Evolutionary conservation across 2,113 vertebrate species (phyloP).

Genomic region (Alouatta palliata): DNA sequence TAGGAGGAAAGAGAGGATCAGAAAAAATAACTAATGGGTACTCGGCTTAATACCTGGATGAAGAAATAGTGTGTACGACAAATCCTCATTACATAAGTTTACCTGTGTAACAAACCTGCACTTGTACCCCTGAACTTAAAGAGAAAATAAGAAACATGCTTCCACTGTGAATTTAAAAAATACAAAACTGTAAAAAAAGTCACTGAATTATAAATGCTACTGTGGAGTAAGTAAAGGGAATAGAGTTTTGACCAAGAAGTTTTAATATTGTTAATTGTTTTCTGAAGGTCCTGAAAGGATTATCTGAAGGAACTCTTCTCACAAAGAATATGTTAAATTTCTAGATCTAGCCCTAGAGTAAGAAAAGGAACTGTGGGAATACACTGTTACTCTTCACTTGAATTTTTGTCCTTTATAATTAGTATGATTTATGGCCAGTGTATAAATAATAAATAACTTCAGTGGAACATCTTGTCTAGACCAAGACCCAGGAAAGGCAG

Average conservation of each 20-base stretch:
- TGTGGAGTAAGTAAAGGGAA: background rate
- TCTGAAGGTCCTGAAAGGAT: background rate
- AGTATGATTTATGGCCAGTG: background rate
- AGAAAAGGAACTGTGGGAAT: background rate
- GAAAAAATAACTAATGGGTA: too few relatives aligned
- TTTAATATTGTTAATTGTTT: background rate
- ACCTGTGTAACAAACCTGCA: too few relatives aligned
- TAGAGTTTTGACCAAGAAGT: background rate
- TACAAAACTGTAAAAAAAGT: too few relatives aligned
- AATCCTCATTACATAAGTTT: too few relatives aligned
- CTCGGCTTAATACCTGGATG: too few relatives aligned
- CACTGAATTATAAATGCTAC: too few relatives aligned
- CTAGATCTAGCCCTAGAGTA: background rate
- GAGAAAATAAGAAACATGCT: too few relatives aligned
- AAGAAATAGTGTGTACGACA: too few relatives aligned
- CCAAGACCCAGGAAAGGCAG: background rate
- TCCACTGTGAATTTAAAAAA: too few relatives aligned
- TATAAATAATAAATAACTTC: conserved; percentile 16
- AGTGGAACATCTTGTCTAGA: background rate
- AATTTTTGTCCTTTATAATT: conserved; percentile 32
- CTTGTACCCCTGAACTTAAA: too few relatives aligned
- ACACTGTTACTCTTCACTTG: background rate
- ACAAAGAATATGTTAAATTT: background rate
- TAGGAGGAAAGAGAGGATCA: too few relatives aligned
- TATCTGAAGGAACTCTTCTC: background rate